Evolutionary conservation across 2,113 vertebrate species (phyloP), one percentile per base, ranked within the genome.

Genomic region (Ciconia boyciana): DNA sequence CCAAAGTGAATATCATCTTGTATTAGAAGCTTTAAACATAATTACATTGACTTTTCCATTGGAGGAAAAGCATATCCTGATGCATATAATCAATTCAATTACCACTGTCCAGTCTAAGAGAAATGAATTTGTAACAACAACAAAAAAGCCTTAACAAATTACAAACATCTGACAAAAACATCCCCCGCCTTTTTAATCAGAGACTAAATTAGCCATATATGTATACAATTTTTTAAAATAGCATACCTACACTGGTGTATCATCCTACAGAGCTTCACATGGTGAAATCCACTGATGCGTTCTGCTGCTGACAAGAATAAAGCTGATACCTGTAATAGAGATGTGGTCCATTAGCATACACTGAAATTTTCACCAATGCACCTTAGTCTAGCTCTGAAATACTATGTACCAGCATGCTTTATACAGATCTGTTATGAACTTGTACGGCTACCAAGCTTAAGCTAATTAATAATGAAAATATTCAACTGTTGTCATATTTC

Each of bases 321-420:
- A 13, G 49, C 39, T 58, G 62, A 4, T 13, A 11, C 52, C 74
- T 80, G 49, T 2, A 14, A 18, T 13, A 81, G 29, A 64, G 74
- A 62, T 3, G 3, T 10, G 39, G 44, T 1, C 54, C 7, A 6
- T 6, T 7, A 76, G 78, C 25, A 48, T 28, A 7, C 2, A 26
- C 48, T 4, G n/a, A 26, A 7, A n/a, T 26, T 13, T 29, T 16
- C 58, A 43, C 39, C 36, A 10, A 9, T 1, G 34, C 28, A 46
- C 52, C 46, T 52, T 12, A 6, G 9, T 5, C 65, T 18, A 25
- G 32, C 66, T 61, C 64, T 62, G 79, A 49, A 57, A 21, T 3
- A 7, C 32, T 4, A 16, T 0, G 0, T 11, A 25, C 34, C 66
- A n/a, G 22, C 32, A 19, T 5, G 29, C 64, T 26, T 29, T 10